A percentile compares a stretch with the other conserved stretches of the same genome.
Conservation (phyloP, 2,888 invertebrate species). For the Drosophila subquinaria region DNA sequence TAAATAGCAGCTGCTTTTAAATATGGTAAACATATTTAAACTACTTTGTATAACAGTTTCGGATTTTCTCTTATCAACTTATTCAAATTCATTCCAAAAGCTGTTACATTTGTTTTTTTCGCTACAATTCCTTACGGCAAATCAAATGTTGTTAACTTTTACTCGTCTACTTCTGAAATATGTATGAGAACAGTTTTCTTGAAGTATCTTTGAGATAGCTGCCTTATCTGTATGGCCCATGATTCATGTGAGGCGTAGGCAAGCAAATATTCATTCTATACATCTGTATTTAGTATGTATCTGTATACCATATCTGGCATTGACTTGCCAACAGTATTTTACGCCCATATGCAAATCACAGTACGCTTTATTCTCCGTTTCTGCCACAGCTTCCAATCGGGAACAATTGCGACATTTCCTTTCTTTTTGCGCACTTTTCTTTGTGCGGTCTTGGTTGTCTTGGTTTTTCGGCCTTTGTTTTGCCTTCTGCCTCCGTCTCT, state of each 20-base stretch:
- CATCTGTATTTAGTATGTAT: not conserved
- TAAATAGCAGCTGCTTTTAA: no score
- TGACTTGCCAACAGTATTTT: slow-evolving; percentile 45
- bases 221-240: slow-evolving; percentile 36
- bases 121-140: slow-evolving; percentile 6
- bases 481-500: slow-evolving; percentile 25
- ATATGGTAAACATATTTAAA: no score
- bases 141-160: slow-evolving; percentile 13
- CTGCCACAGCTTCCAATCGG: slow-evolving; percentile 34
- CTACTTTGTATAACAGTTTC: not conserved
- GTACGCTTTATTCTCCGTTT: slow-evolving; percentile 8
- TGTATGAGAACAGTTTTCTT: not conserved
- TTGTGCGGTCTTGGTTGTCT: slow-evolving; percentile 37
- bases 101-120: not conserved
- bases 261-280: slow-evolving; percentile 14
- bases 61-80: no score
- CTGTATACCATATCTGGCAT: slow-evolving; percentile 35
- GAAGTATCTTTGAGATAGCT: slow-evolving; percentile 8
- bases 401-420: slow-evolving; percentile 41
- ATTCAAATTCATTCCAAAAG: not conserved
- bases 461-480: slow-evolving; percentile 51
- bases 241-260: slow-evolving; percentile 21
- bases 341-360: slow-evolving; percentile 65
- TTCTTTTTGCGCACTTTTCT: slow-evolving; percentile 9
- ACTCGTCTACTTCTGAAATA: not conserved